These are phyloP conservation scores for Cichlasoma orientale DNA, from an alignment of 2,797 vertebrate species.

Conservation along the genomic window DNA sequence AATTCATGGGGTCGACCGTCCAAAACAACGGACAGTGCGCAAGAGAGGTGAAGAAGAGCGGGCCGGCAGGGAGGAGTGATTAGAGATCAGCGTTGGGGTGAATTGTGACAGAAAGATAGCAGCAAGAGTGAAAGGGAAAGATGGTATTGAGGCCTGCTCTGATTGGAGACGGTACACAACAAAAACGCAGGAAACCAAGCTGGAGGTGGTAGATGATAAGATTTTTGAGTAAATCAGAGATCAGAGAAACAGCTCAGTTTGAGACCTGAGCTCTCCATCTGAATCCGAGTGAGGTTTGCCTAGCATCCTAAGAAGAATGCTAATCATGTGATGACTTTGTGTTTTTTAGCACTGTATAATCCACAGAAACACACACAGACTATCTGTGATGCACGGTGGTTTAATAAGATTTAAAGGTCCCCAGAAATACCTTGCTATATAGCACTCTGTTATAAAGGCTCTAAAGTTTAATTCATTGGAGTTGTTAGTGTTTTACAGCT, in stretches of 20 bases:
- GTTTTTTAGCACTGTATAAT: background rate
- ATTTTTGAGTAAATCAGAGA: background rate
- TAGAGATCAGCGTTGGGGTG: background rate
- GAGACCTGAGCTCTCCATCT: too few relatives aligned
- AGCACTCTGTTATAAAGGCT: slow-evolving; percentile 39
- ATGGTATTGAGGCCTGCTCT: background rate
- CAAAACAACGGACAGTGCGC: background rate
- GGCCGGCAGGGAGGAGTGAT: background rate
- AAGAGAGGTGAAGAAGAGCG: background rate
- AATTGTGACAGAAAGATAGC: too few relatives aligned
- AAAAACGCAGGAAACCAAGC: background rate
- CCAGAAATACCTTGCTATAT: slow-evolving; percentile 30
- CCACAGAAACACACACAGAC: slow-evolving; percentile 9
- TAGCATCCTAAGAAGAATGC: background rate
- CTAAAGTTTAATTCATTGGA: slow-evolving; percentile 52
- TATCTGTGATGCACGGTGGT: slow-evolving; percentile 49
- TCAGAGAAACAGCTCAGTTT: background rate
- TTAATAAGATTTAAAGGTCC: slow-evolving; percentile 63
- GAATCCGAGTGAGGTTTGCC: background rate
- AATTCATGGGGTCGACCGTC: background rate
- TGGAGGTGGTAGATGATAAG: background rate
- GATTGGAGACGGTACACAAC: background rate
- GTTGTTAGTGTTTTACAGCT: slow-evolving; percentile 56
- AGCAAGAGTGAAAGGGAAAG: too few relatives aligned
- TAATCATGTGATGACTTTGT: background rate